Evolutionary conservation across 1,140 invertebrate species (phyloP).

Genomic region (Solenopsis fugax): DNA sequence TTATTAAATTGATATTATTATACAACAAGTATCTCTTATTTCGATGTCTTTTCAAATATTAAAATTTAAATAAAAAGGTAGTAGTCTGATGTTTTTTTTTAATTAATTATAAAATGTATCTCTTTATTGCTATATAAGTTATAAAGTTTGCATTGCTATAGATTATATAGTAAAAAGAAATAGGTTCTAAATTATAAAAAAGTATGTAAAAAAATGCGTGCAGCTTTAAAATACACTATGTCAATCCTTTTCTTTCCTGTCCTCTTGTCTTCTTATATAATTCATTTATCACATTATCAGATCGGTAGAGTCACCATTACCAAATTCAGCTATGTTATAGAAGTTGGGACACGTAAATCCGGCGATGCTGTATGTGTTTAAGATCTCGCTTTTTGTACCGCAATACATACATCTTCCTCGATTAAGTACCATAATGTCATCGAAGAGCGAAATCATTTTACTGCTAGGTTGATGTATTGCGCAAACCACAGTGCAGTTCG

Average conservation of each 20-base stretch:
- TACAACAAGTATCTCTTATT: too few relatives aligned
- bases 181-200: not conserved
- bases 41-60: too few relatives aligned
- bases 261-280: not conserved
- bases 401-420: constrained; percentile 88
- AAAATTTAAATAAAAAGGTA: too few relatives aligned
- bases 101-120: not conserved
- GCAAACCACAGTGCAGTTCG: constrained; percentile 93
- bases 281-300: not conserved
- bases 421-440: constrained; percentile 89
- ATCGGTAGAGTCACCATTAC: constrained; percentile 82
- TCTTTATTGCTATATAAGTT: not conserved
- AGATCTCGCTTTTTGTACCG: constrained; percentile 87
- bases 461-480: constrained; percentile 97
- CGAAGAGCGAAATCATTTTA: constrained; percentile 91
- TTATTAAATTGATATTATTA: too few relatives aligned
- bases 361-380: constrained; percentile 85
- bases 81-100: too few relatives aligned
- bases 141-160: not conserved
- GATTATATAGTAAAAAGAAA: not conserved
- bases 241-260: not conserved
- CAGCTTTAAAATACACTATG: too few relatives aligned
- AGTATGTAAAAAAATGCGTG: not conserved
- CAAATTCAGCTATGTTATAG: constrained; percentile 91
- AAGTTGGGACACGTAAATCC: constrained; percentile 89